Evolutionary conservation across 1,140 invertebrate genomes (phyloP), one percentile per base, ranked within the genome.

Genomic region (Marisa cornuarietis): DNA sequence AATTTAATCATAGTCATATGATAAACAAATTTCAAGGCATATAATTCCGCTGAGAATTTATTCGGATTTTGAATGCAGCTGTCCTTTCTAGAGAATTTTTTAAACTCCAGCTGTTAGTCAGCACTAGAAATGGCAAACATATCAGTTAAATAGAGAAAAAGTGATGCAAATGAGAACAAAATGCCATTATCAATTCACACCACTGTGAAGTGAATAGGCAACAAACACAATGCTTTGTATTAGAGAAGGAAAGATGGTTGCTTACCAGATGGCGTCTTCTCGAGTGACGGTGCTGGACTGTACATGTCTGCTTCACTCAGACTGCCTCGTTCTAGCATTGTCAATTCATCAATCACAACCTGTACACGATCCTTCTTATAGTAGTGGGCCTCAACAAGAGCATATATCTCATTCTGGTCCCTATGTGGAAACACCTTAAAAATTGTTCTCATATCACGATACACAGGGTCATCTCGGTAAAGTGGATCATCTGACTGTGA

Each of bases 321-420:
- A 65, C 83, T 84, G 61, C 79, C 78, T 68, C 20, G 68, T 42
- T 54, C 72, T 31, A 80, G 76, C 24, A 78, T 82, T 68, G 87
- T 78, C 9, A 89, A 77, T 76, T 90, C 88, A 73, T 90, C 86
- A 52, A 87, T 87, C 14, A 90, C 88, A 73, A 87, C 62, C 76
- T 88, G 84, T 16, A 90, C 79, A 52, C 88, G 77, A 71, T 90
- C 83, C n/a, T 76, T 79, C 72, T 87, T 85, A 66, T 89, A 79
- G 84, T 85, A 84, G 76, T 89, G 86, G 24, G 87, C 88, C 79
- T 89, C 87, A 20, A 90, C 77, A 66, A 85, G 85, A n/a, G 88
- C 88, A 83, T 90, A 90, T 14, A 90, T 87, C 71, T 90, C 88
- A 83, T 88, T 87, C 71, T 82, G 79, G 76, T 90, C 86, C 62